Base-by-base conservation (phyloP, 2,888 invertebrate species). In the Microplitis deprimator region DNA sequence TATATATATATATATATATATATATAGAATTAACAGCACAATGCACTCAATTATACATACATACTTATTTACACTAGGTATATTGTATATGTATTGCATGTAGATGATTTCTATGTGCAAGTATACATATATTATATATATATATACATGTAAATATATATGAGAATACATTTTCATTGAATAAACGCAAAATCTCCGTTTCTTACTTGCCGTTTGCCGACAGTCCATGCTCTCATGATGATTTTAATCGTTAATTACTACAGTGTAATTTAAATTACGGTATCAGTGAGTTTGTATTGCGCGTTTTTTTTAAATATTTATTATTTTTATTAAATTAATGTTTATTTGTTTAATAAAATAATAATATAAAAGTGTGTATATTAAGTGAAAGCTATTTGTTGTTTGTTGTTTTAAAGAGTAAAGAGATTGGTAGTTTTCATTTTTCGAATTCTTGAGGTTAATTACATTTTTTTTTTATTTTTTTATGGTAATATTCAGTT, bases 141-240 rank as follows among this genome's bases (percentile, higher is more conserved):
- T 10, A 50, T 50, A 13, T 50, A 13, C 10, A 10, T 39, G 5
- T 17, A 68, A 64, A 76, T 65, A 69, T 40, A 78, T 29, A 29
- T 29, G 73, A 74, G 76, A 76, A 69, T 74, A 68, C 64, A 73
- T 64, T 77, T 80, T 79, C 76, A 80, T 80, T 78, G 77, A 74
- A 76, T 75, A 79, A 79, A 79, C 79, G 74, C 79, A 59, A 68
- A 76, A 64, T 39, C 60, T 60, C 40, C 68, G 13, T 20, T 50
- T 50, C 10, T 50, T 50, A 50, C 50, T 50, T 50, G 50, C 50
- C 13, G 50, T 50, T 50, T 50, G 50, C 50, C 50, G 50, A 50
- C 50, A 13, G 50, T 50, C 50, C 50, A 50, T 50, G 50, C 50
- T 50, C 50, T 50, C 50, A 50, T 50, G 10, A 50, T 50, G 50